Evolutionary conservation across 35 echinoderm and acorn worm genomes (phyloP).

Genomic region (Diadema setosum): DNA sequence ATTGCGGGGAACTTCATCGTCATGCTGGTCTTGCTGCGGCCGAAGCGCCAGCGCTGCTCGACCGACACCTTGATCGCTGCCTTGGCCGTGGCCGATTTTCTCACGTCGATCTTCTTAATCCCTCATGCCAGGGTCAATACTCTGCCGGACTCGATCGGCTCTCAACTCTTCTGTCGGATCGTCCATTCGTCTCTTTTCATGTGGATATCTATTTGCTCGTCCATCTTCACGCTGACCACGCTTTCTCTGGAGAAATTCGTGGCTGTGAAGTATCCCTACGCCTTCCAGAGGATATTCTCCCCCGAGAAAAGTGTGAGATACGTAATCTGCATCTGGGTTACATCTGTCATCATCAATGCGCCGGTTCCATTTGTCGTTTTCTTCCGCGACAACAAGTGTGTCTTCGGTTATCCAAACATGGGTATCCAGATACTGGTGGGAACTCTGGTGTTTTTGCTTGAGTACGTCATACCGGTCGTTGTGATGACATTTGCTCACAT

Average conservation of each 20-base stretch:
- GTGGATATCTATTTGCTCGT: slow-evolving; percentile 65
- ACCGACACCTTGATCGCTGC: slow-evolving; percentile 1
- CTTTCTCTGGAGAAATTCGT: slow-evolving; percentile 53
- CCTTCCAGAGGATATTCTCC: slow-evolving; percentile 29
- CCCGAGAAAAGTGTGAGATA: slow-evolving; percentile 18
- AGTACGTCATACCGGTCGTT: slow-evolving; percentile 43
- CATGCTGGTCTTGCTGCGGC: not conserved
- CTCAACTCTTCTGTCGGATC: slow-evolving; percentile 48
- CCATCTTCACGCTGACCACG: slow-evolving; percentile 57
- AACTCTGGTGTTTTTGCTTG: slow-evolving; percentile 38
- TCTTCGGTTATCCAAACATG: not conserved
- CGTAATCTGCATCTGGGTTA: slow-evolving; percentile 17
- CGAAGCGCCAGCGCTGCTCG: not conserved
- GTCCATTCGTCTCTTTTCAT: slow-evolving; percentile 22
- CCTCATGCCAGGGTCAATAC: not conserved
- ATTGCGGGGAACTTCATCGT: not conserved
- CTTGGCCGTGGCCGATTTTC: not conserved
- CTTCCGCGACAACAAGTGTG: not conserved
- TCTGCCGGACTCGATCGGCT: not conserved
- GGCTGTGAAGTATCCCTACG: slow-evolving; percentile 40
- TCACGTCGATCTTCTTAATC: not conserved
- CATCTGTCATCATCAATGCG: slow-evolving; percentile 32
- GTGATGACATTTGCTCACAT: slow-evolving; percentile 48
- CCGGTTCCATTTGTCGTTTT: slow-evolving; percentile 10
- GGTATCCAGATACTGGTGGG: slow-evolving; percentile 14